These are phyloP conservation scores for Drosophila sordidula DNA, from an alignment of 2,888 invertebrate genomes.

Conservation along the genomic window DNA sequence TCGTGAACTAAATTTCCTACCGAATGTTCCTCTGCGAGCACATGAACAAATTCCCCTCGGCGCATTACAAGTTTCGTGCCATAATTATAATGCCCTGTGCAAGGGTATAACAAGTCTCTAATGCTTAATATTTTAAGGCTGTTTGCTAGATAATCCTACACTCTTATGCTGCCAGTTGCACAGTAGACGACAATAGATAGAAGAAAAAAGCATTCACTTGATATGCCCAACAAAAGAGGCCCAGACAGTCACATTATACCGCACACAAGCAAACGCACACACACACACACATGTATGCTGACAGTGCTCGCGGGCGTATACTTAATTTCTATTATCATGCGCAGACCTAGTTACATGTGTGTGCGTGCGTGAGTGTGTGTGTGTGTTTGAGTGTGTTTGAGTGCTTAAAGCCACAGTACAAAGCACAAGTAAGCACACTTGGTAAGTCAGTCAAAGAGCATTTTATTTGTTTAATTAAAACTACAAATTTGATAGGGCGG, in stretches of 20 bases:
- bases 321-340: constrained; percentile 56
- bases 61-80: background rate
- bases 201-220: constrained; percentile 17
- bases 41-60: too few relatives aligned
- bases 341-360: constrained; percentile 6
- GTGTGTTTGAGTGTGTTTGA: background rate
- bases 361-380: constrained; percentile 1
- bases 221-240: constrained; percentile 35
- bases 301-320: constrained; percentile 47
- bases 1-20: too few relatives aligned
- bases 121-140: constrained; percentile 4
- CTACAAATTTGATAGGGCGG: constrained; percentile 39
- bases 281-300: constrained; percentile 4
- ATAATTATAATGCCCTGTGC: background rate
- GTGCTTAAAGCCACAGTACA: constrained; percentile 21
- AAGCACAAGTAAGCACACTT: constrained; percentile 7
- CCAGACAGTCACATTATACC: constrained; percentile 19
- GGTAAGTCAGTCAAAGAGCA: constrained; percentile 29
- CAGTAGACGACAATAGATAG: constrained; percentile 22
- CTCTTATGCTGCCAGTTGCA: constrained; percentile 18
- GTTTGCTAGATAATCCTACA: constrained; percentile 15
- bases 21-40: too few relatives aligned
- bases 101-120: background rate
- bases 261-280: background rate
- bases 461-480: constrained; percentile 65